These are phyloP conservation scores for Brachyptera risi DNA, from an alignment of 2,888 invertebrate species.

Conservation along the genomic window DNA sequence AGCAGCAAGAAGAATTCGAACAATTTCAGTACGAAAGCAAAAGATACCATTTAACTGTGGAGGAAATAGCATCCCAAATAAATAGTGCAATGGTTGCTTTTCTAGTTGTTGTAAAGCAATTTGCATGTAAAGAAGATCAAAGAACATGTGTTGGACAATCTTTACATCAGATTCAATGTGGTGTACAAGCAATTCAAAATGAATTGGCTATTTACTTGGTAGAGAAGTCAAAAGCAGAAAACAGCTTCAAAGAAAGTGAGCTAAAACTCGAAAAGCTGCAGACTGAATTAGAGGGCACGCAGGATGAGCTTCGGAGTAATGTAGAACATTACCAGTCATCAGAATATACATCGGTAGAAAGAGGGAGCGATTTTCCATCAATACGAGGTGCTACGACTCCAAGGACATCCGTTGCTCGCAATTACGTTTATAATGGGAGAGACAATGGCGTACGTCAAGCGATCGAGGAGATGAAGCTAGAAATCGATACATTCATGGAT, in stretches of 20 bases:
- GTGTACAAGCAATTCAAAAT: background rate
- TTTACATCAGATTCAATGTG: background rate
- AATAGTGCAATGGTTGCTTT: background rate
- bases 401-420: background rate
- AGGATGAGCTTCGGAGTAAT: constrained; percentile 1
- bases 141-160: background rate
- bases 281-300: background rate
- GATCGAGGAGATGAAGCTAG: background rate
- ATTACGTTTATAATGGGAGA: background rate
- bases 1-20: background rate
- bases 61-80: background rate
- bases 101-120: background rate
- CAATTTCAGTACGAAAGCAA: background rate
- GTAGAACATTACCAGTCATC: background rate
- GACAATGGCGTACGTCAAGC: background rate
- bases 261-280: constrained; percentile 3
- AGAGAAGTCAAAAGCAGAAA: background rate
- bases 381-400: no score
- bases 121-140: background rate
- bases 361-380: no score
- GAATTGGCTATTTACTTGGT: constrained; percentile 1
- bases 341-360: no score
- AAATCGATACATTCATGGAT: background rate
- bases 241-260: constrained; percentile 5
- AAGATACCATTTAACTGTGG: constrained; percentile 3